phyloP scores from a whole-genome alignment of 2,888 invertebrate species.

The Nymphalis urticae region DNA sequence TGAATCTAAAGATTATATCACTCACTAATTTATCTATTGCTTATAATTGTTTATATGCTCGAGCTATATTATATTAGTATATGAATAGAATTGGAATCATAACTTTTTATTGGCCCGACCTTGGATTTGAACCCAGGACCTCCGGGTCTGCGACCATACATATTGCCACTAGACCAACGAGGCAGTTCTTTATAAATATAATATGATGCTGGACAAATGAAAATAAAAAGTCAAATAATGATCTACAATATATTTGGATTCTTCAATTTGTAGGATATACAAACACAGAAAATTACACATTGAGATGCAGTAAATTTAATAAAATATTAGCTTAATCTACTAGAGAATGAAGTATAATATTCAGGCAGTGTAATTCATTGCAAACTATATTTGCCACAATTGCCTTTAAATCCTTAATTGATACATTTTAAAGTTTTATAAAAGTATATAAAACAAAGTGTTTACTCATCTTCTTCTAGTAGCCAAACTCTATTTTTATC shows the following conservation, averaged over 20 bases:
- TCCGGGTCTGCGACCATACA: too few species aligned
- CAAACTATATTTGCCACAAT: conserved; percentile 21
- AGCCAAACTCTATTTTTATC: conserved; percentile 83
- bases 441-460: conserved; percentile 2
- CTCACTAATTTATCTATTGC: too few species aligned
- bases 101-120: too few species aligned
- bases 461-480: conserved; percentile 41
- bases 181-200: too few species aligned
- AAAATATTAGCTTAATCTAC: conserved; percentile 23
- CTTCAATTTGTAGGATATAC: conserved; percentile 19
- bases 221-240: conserved; percentile 20
- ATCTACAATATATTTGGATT: conserved; percentile 24
- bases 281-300: conserved; percentile 22
- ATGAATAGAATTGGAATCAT: too few species aligned
- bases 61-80: too few species aligned
- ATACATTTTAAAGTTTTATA: conserved; percentile 9
- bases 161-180: too few species aligned
- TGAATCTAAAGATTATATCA: too few species aligned
- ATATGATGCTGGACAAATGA: too few species aligned
- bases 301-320: conserved; percentile 16
- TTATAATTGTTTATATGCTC: too few species aligned
- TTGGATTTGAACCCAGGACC: too few species aligned
- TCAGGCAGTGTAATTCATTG: conserved; percentile 34
- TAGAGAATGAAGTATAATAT: conserved; percentile 21
- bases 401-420: conserved; percentile 29